Evolutionary conservation across 2,113 vertebrate genomes (phyloP).

Genomic region (human (Homo sapiens)): GRCh38 chr12:124034001-124034500

Average conservation of each 20-base stretch:
- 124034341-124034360: background rate
- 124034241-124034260: background rate
- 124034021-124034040: background rate
- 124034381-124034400: background rate
- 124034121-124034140: background rate
- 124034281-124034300: background rate
- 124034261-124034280: background rate
- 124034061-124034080: background rate
- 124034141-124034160: background rate
- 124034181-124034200: background rate
- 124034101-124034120: background rate
- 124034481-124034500: rapidly evolving
- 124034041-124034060: background rate
- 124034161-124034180: background rate
- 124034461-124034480: background rate
- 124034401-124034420: too few relatives aligned
- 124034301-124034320: background rate
- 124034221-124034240: background rate
- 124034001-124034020: background rate
- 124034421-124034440: background rate
- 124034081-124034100: background rate
- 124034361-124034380: background rate
- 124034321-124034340: background rate
- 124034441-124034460: background rate
- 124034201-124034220: background rate